phyloP scores from a whole-genome alignment of 2,113 vertebrate species.

The Dipodomys spectabilis region DNA sequence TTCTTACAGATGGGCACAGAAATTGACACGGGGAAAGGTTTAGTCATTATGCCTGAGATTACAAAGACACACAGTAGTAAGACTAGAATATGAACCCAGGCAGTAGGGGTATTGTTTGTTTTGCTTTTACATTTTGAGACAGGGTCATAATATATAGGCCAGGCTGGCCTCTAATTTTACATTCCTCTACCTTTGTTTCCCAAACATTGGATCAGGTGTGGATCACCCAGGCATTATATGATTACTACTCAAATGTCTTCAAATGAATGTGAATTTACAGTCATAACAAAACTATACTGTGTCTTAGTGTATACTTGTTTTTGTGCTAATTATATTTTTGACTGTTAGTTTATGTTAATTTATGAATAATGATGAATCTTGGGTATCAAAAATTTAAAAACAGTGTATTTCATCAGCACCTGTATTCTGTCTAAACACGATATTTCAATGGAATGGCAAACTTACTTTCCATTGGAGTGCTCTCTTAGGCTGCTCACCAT shows the following conservation, averaged over 20 bases:
- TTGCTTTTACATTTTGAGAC: too few species aligned
- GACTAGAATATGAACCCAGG: not conserved
- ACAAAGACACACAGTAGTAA: not conserved
- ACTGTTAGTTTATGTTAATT: not conserved
- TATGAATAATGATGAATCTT: not conserved
- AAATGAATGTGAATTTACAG: not conserved
- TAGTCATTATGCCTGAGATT: not conserved
- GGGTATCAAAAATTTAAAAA: not conserved
- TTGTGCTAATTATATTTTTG: not conserved
- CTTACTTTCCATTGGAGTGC: not conserved
- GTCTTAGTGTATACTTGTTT: slow-evolving; percentile 13
- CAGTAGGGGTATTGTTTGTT: not conserved
- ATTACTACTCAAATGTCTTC: not conserved
- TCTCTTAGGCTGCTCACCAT: not conserved
- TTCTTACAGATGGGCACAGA: not conserved
- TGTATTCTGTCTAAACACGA: not conserved
- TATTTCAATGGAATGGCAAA: not conserved
- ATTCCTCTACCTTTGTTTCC: too few species aligned
- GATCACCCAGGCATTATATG: not conserved
- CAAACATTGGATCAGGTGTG: too few species aligned
- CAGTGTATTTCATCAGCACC: not conserved
- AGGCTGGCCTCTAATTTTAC: too few species aligned
- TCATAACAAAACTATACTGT: not conserved
- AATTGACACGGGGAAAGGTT: not conserved
- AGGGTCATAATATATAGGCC: too few species aligned